A percentile compares a stretch with the other conserved stretches of the same genome.
Evolutionary conservation across 2,113 vertebrate genomes (phyloP).

Genomic region (Vimba vimba): DNA sequence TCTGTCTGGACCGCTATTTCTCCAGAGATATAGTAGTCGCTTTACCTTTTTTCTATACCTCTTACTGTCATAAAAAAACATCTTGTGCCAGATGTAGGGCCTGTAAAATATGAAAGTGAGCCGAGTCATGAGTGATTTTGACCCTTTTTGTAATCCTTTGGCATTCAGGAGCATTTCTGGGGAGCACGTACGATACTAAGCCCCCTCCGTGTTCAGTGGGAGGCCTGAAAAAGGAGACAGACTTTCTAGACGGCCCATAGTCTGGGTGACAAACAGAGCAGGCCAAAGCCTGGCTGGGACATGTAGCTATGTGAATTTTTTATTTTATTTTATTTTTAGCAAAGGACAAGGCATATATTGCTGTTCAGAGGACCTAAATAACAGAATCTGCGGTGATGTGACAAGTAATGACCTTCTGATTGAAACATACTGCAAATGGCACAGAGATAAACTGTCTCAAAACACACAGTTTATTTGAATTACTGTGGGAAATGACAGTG

Average conservation of each 20-base stretch:
- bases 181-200: slow-evolving; percentile 23
- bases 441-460: slow-evolving; percentile 57
- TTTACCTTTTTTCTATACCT: neutral
- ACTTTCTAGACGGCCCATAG: slow-evolving; percentile 53
- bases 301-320: neutral
- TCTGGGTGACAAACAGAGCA: slow-evolving; percentile 55
- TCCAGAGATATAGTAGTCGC: neutral
- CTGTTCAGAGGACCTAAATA: slow-evolving; percentile 46
- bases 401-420: slow-evolving; percentile 64
- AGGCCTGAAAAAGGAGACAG: slow-evolving; percentile 45
- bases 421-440: slow-evolving; percentile 59
- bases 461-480: slow-evolving; percentile 33
- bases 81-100: neutral
- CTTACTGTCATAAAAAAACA: neutral
- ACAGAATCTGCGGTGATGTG: slow-evolving; percentile 51
- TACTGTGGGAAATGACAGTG: slow-evolving; percentile 1
- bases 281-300: slow-evolving; percentile 25
- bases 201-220: slow-evolving; percentile 42
- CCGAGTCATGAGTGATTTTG: slow-evolving; percentile 32
- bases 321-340: neutral
- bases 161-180: slow-evolving; percentile 38
- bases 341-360: neutral
- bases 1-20: neutral
- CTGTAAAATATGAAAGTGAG: slow-evolving; percentile 6
- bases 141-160: slow-evolving; percentile 39